Base-by-base conservation (phyloP, 2,797 vertebrate genomes). In the Molossus molossus region DNA sequence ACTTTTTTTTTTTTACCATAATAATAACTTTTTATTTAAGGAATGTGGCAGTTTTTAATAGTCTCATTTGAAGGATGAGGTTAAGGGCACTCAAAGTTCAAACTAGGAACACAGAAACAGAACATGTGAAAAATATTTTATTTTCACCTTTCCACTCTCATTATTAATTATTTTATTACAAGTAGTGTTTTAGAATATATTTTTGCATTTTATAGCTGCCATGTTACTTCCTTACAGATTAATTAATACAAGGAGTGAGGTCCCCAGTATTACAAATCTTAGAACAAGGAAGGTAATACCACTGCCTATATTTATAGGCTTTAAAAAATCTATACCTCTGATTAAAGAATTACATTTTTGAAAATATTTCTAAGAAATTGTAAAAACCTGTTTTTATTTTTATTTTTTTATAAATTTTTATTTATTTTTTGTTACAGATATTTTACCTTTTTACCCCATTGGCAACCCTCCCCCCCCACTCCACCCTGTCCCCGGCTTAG, bases 11-110 rank as follows among this genome's bases (percentile, higher is more conserved):
- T 87, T 9, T 86, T 57, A 37, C 7, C 67, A 18, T 62, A 79
- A 50, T n/a, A 57, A 65, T n/a, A 48, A 25, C 8, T 48, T 94
- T 94, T 88, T 75, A 65, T 73, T 90, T 20, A 94, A 95, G 60
- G 23, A 62, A 50, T 67, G 3, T 96, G 55, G 45, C 37, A 92
- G 15, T 80, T 87, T 87, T 96, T 18, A 45, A 53, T 84, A 86
- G 20, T 82, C 90, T 90, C 4, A 55, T 85, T 79, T 94, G 95
- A 85, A 89, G 33, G 10, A 33, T 82, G 50, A 80, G 1, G 5
- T 33, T 62, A 60, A n/a, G 27, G 5, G 69, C 13, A 77, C 21
- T 72, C 17, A 58, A 77, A 94, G 15, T 82, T 96, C 76, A 87
- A 50, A 82, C 3, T 60, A 57, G 27, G 2, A 86, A 79, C 73